Evolutionary conservation across 2,113 vertebrate species (phyloP), one percentile per base, ranked within the genome.

Genomic region (Climacteris rufus): DNA sequence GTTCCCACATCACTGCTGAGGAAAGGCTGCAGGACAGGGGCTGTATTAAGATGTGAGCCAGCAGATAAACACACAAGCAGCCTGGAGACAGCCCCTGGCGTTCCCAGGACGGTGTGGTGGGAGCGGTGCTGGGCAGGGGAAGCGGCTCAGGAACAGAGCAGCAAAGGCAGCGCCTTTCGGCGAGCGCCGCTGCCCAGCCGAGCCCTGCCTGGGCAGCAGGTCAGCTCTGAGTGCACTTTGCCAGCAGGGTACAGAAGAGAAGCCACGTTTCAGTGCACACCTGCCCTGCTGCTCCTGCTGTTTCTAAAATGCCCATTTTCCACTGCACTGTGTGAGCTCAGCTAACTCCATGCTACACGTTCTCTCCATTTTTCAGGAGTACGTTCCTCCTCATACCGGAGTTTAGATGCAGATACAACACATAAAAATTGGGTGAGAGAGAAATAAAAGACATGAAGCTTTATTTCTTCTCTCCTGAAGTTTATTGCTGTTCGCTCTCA

Each of bases 101-200:
- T 6, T 72, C 42, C 24, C 47, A 50, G 75, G 47, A 39, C 33
- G n/a, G 28, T 0, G 7, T 0, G 42, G 63, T 4, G 14, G 52
- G 63, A 49, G 53, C 1, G 15, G 8, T 1, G 65, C 30, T 9
- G 1, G 0, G 11, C 9, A 31, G 42, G n/a, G 22, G 12, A 60
- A 56, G 40, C 60, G 45, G 23, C 21, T 2, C 3, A 35, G 45
- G 70, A 76, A 10, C 27, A 66, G 39, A 66, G 18, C 12, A 42
- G 52, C 59, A 63, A 90, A 57, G 2, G 31, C 44, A 54, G 44
- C 4, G 2, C 6, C 1, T 53, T 18, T 3, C 28, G 70, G 30
- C 13, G 27, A 40, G 39, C 0, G 1, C 18, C 18, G 19, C 4
- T 4, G 28, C 30, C 28, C 5, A 5, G 18, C 8, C 49, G 24